Evolutionary conservation across 1,140 invertebrate genomes (phyloP).

Genomic region (Drosophila paulistorum): DNA sequence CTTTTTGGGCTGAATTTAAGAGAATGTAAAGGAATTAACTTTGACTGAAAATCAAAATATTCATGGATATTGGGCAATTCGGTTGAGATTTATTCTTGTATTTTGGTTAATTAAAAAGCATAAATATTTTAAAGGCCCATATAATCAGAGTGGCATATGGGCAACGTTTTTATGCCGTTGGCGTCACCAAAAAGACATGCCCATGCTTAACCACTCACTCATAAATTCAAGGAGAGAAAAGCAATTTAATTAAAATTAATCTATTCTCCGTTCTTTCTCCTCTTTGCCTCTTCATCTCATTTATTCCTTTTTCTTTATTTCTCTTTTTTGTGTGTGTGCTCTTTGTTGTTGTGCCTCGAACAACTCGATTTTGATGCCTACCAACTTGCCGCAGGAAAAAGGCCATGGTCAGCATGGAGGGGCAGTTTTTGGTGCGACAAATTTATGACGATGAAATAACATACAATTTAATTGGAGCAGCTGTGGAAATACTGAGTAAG

Average conservation of each 20-base stretch:
- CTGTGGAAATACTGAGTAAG: slow-evolving; percentile 95
- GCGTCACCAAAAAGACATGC: slow-evolving; percentile 22
- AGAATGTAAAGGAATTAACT: too few relatives aligned
- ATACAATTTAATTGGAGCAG: slow-evolving; percentile 95
- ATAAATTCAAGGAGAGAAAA: slow-evolving; percentile 66
- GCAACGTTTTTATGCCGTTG: slow-evolving; percentile 39
- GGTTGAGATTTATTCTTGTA: slow-evolving; percentile 33
- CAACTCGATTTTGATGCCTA: slow-evolving; percentile 57
- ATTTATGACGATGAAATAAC: slow-evolving; percentile 98
- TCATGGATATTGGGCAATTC: slow-evolving; percentile 29
- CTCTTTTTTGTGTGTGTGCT: slow-evolving; percentile 31
- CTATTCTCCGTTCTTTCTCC: slow-evolving; percentile 53
- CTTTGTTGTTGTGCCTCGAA: slow-evolving; percentile 15
- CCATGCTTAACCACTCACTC: slow-evolving; percentile 36
- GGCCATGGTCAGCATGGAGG: slow-evolving; percentile 96
- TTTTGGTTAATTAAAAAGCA: slow-evolving; percentile 65
- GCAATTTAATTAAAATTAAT: slow-evolving; percentile 82
- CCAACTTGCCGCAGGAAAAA: slow-evolving; percentile 88
- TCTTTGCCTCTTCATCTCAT: slow-evolving; percentile 15
- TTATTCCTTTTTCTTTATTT: slow-evolving; percentile 33
- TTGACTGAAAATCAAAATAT: neutral
- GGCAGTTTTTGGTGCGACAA: slow-evolving; percentile 95
- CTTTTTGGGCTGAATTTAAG: too few relatives aligned
- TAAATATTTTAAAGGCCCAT: slow-evolving; percentile 44
- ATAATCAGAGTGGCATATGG: slow-evolving; percentile 54